A percentile compares a stretch with the other conserved stretches of the same genome.
These are phyloP conservation scores for Hormaphis cornu DNA, from an alignment of 1,140 invertebrate genomes.

Conservation along the genomic window DNA sequence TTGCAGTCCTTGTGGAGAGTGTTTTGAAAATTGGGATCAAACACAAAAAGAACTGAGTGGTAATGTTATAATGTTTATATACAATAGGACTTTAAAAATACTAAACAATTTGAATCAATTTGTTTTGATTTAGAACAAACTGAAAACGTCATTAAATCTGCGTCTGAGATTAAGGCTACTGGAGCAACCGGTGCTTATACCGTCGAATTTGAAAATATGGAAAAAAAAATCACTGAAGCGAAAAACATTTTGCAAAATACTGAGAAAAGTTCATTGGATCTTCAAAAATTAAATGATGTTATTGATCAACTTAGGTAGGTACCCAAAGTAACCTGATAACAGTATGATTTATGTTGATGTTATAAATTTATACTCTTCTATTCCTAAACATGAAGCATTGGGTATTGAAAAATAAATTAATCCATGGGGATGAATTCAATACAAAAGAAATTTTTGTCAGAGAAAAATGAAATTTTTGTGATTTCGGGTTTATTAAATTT, in stretches of 20 bases:
- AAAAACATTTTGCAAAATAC: constrained; percentile 63
- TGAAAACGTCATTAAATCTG: constrained; percentile 63
- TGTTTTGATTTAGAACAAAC: constrained; percentile 49
- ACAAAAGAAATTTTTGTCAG: too few species aligned
- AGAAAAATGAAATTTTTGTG: too few species aligned
- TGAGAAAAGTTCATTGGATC: constrained; percentile 57
- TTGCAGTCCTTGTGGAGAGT: constrained; percentile 93
- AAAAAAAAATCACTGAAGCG: constrained; percentile 71
- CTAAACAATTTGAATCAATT: not conserved
- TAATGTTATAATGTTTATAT: constrained; percentile 39
- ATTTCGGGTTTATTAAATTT: too few species aligned
- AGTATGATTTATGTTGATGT: too few species aligned
- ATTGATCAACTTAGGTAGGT: constrained; percentile 50
- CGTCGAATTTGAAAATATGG: constrained; percentile 83
- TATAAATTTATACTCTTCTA: too few species aligned
- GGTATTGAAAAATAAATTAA: too few species aligned
- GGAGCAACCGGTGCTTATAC: constrained; percentile 91
- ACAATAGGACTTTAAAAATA: not conserved
- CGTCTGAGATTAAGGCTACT: constrained; percentile 82
- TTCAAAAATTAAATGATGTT: constrained; percentile 53
- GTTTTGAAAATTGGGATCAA: constrained; percentile 96
- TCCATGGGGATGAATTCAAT: too few species aligned
- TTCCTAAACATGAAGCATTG: too few species aligned
- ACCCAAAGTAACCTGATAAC: not conserved
- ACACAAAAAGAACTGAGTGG: constrained; percentile 66